phyloP scores from a whole-genome alignment of 1,140 invertebrate species.

The Camponotus vicinus region DNA sequence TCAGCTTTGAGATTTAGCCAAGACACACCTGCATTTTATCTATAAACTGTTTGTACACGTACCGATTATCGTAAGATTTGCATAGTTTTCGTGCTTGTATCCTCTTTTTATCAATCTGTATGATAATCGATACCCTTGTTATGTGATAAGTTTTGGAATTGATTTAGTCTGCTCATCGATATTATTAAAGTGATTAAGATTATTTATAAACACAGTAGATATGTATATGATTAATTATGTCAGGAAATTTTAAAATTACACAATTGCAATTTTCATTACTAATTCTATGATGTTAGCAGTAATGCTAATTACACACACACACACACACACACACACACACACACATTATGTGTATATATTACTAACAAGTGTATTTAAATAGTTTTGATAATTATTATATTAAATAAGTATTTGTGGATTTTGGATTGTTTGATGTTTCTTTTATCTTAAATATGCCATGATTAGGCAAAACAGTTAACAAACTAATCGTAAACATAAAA shows the following conservation, averaged over 20 bases:
- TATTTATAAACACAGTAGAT: not conserved
- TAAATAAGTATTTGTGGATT: not conserved
- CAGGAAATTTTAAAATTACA: not conserved
- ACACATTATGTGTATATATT: not conserved
- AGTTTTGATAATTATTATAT: not conserved
- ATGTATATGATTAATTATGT: not conserved
- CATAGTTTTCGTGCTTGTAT: constrained; percentile 65
- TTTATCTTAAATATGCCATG: not conserved
- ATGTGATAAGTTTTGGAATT: not conserved
- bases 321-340: not conserved
- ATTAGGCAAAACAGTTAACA: not conserved
- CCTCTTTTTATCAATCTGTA: constrained; percentile 13
- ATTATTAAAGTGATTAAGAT: not conserved
- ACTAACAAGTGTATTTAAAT: not conserved
- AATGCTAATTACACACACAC: not conserved
- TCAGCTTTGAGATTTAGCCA: constrained; percentile 68
- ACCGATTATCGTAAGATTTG: constrained; percentile 71
- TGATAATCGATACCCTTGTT: not conserved
- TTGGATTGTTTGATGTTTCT: not conserved
- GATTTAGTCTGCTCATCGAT: not conserved
- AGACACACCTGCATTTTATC: constrained; percentile 60
- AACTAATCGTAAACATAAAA: no score
- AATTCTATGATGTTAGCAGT: not conserved
- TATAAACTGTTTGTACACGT: constrained; percentile 72
- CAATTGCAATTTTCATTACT: not conserved